Evolutionary conservation across 2,888 invertebrate species (phyloP).

Genomic region (Cepaea hortensis): DNA sequence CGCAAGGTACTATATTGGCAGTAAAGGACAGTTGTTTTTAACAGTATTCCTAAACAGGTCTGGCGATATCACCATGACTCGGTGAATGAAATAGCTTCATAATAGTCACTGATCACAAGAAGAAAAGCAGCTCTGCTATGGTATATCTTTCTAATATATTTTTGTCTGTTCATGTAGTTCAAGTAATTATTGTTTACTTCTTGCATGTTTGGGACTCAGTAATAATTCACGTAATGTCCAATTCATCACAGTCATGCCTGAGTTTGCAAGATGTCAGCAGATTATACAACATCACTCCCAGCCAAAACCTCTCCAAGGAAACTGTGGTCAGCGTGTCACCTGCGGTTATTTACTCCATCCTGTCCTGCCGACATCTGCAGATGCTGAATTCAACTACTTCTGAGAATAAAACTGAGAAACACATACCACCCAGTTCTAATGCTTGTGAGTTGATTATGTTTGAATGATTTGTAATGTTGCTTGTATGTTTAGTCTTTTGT

Average conservation of each 20-base stretch:
- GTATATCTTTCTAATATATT: too few relatives aligned
- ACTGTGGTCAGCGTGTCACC: conserved; percentile 19
- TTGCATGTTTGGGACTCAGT: neutral
- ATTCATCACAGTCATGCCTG: conserved; percentile 13
- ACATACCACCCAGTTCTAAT: conserved; percentile 14
- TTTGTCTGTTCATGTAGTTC: too few relatives aligned
- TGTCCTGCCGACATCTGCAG: neutral
- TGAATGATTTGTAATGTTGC: neutral
- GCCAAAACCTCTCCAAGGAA: conserved; percentile 13
- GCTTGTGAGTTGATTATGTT: conserved; percentile 31
- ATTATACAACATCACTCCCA: conserved; percentile 6
- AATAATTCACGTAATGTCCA: neutral
- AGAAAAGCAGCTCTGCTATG: too few relatives aligned
- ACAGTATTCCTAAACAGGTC: too few relatives aligned
- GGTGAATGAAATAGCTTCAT: too few relatives aligned
- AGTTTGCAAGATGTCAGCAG: conserved; percentile 24
- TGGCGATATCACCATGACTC: too few relatives aligned
- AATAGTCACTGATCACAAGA: too few relatives aligned
- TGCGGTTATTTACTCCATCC: conserved; percentile 37
- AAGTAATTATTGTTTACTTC: too few relatives aligned
- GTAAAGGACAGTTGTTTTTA: too few relatives aligned
- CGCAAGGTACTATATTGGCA: too few relatives aligned
- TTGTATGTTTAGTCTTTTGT: neutral
- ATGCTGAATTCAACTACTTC: neutral
- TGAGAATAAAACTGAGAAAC: neutral